Percentiles rank a stretch among this genome's conserved stretches.
Conservation (phyloP, 2,797 vertebrate species). For the Sebastes alutus region DNA sequence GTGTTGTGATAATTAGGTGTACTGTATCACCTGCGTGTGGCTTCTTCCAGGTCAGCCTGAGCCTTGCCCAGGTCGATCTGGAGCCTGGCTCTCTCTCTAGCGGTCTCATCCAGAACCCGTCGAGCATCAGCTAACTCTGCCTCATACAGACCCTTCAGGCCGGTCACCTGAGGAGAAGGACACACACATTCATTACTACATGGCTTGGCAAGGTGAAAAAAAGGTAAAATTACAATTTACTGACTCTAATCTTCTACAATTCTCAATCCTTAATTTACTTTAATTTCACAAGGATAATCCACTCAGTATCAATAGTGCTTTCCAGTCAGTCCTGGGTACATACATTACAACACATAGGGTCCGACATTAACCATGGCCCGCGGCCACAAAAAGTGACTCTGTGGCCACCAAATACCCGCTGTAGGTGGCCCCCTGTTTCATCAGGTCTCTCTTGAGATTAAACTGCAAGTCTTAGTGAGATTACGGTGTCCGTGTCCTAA, state of each 20-base stretch:
- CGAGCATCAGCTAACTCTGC: slow-evolving; percentile 93
- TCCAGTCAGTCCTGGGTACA: not conserved
- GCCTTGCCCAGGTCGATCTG: slow-evolving; percentile 95
- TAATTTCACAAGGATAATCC: not conserved
- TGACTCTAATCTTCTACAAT: not conserved
- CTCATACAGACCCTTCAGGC: slow-evolving; percentile 93
- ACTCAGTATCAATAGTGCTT: not conserved
- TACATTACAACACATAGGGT: not conserved
- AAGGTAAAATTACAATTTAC: not conserved
- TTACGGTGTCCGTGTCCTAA: no score
- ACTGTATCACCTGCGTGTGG: slow-evolving; percentile 82
- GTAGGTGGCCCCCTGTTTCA: no score
- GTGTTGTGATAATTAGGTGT: not conserved
- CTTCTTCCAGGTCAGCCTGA: slow-evolving; percentile 90
- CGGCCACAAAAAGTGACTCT: no score
- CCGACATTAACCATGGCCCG: no score
- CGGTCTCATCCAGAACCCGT: slow-evolving; percentile 93
- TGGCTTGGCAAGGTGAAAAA: not conserved
- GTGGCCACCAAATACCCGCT: no score
- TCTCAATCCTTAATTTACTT: not conserved
- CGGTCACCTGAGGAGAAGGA: slow-evolving; percentile 83
- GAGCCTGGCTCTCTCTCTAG: slow-evolving; percentile 90
- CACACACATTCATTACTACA: not conserved
- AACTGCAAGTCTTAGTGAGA: no score
- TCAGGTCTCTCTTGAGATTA: no score